Evolutionary conservation across 1,140 invertebrate species (phyloP).

Genomic region (Drosophila melanica): DNA sequence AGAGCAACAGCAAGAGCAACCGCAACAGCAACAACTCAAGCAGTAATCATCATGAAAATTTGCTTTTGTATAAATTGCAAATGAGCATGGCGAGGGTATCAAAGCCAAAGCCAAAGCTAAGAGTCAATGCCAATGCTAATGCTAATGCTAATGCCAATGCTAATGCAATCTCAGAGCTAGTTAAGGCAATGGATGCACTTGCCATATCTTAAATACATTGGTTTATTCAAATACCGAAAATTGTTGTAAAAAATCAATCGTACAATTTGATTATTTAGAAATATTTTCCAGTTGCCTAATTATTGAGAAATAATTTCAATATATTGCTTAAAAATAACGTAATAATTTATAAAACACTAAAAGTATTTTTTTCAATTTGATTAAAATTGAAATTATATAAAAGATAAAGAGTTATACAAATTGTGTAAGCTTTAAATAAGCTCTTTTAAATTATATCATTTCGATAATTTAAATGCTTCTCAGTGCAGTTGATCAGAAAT

Average conservation of each 20-base stretch:
- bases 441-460: too few species aligned
- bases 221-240: too few species aligned
- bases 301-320: too few species aligned
- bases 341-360: too few species aligned
- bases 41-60: constrained; percentile 65
- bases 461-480: background rate
- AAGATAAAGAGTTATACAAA: too few species aligned
- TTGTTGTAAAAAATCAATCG: too few species aligned
- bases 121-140: constrained; percentile 28
- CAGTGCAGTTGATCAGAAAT: background rate
- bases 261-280: too few species aligned
- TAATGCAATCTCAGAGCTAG: background rate
- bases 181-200: background rate
- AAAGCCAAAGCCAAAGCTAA: constrained; percentile 45
- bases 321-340: too few species aligned
- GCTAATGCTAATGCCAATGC: background rate
- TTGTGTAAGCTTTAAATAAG: too few species aligned
- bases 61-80: constrained; percentile 66
- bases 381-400: too few species aligned
- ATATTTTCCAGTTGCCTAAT: too few species aligned
- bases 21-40: constrained; percentile 12
- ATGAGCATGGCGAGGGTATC: constrained; percentile 45
- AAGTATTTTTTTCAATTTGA: too few species aligned
- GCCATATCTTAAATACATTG: background rate
- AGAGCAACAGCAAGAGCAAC: constrained; percentile 34